A percentile compares a stretch with the other conserved stretches of the same genome.
Conservation (phyloP, 2,113 vertebrate species). For the Guaruba guarouba region DNA sequence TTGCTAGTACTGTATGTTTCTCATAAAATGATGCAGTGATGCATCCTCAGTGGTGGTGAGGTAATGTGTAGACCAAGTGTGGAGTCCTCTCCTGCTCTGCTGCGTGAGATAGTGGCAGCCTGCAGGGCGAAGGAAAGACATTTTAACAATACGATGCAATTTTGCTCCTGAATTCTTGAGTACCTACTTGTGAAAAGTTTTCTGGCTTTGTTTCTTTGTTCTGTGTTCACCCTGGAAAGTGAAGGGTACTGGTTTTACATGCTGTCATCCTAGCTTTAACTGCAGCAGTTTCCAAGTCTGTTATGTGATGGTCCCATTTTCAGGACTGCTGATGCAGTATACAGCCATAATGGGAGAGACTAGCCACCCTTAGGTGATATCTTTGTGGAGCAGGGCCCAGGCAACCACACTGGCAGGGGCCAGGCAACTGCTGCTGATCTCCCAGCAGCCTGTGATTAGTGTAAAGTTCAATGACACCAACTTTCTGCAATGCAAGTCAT, state of each 20-base stretch:
- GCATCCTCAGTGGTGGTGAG: neutral
- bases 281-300: neutral
- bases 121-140: neutral
- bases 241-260: neutral
- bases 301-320: neutral
- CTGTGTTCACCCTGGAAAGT: neutral
- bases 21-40: neutral
- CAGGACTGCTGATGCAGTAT: neutral
- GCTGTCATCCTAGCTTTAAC: neutral
- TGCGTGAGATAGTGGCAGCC: neutral
- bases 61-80: neutral
- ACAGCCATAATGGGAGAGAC: neutral
- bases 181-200: neutral
- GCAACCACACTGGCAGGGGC: neutral
- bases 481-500: neutral
- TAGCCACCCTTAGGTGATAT: neutral
- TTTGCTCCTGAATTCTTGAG: neutral
- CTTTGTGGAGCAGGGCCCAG: neutral
- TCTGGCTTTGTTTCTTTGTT: neutral
- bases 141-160: neutral
- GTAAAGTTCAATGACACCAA: neutral
- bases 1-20: neutral
- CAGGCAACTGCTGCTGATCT: neutral
- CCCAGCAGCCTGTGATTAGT: neutral
- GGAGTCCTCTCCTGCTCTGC: neutral